Evolutionary conservation across 2,888 invertebrate species (phyloP), one percentile per base, ranked within the genome.

Genomic region (Zhuqinia jingwanae): DNA sequence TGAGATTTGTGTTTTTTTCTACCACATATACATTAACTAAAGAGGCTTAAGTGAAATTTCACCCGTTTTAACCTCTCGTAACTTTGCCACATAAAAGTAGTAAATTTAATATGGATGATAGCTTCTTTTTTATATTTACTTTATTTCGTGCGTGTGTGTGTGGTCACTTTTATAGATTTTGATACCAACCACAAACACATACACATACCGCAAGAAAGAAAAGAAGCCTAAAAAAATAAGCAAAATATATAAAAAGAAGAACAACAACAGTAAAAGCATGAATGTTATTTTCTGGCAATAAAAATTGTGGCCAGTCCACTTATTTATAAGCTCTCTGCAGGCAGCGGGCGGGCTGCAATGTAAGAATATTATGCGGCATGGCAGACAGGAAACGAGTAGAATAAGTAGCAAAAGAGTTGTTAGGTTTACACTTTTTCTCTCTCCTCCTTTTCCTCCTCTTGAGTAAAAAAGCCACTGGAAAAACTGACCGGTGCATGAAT

Each of bases 301-400:
- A 86, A 85, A 86, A 81, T n/a, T 76, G 86, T 76, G 81, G 76
- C 77, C 68, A 76, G 76, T 60, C 81, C 81, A 76, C 80, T 86
- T 86, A 81, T 81, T 86, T 81, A 81, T 76, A 86, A 86, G 86
- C 81, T 86, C 81, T 75, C 86, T 60, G 76, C 58, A 81, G 81
- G 86, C 81, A 86, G 81, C 86, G 45, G 86, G 86, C 86, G 86
- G 81, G 81, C 50, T 45, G 42, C 60, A 58, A 76, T 42, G 65
- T 11, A 60, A 60, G 65, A 68, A 68, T 36, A 42, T 20, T 17
- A 53, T n/a, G 53, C 36, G 42, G 25, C n/a, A 68, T 42, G 36
- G 20, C 75, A 82, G 75, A 47, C 82, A 76, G 50, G 30, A 50
- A 22, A 85, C 45, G 63, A 58, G 6, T 15, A 63, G 60, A 25